phyloP scores from a whole-genome alignment of 2,888 invertebrate species.

The Pterostichus madidus region DNA sequence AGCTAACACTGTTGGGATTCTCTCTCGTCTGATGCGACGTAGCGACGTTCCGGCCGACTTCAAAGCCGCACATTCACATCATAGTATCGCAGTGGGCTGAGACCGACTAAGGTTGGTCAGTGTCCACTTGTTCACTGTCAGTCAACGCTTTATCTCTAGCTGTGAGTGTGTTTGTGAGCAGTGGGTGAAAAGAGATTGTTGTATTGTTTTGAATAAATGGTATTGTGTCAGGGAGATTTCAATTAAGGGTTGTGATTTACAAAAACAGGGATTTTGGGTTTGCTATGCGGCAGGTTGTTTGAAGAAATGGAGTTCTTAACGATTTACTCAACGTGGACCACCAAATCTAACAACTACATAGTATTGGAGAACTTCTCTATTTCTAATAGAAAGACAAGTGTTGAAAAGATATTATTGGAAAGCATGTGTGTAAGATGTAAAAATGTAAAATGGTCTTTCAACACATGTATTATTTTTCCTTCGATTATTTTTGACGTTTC shows the following conservation, averaged over 20 bases:
- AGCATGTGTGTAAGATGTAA: too few species aligned
- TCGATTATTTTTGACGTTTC: too few species aligned
- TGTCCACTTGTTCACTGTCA: slow-evolving; percentile 10
- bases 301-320: too few species aligned
- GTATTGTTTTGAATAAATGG: neutral
- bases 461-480: too few species aligned
- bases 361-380: too few species aligned
- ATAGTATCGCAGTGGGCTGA: neutral
- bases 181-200: neutral
- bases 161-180: neutral
- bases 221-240: neutral
- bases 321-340: too few species aligned
- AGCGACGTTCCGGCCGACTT: neutral
- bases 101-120: neutral
- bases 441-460: too few species aligned
- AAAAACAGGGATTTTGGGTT: neutral
- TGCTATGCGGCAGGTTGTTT: too few species aligned
- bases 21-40: neutral
- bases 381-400: too few species aligned
- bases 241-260: neutral
- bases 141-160: neutral
- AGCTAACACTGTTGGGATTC: neutral
- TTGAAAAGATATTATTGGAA: too few species aligned
- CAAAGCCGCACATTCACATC: slow-evolving; percentile 3
- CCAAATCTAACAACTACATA: too few species aligned